Percentiles rank a stretch among this genome's conserved stretches.
phyloP scores from a whole-genome alignment of 2,113 vertebrate species.

The Phrynocephalus versicolor region DNA sequence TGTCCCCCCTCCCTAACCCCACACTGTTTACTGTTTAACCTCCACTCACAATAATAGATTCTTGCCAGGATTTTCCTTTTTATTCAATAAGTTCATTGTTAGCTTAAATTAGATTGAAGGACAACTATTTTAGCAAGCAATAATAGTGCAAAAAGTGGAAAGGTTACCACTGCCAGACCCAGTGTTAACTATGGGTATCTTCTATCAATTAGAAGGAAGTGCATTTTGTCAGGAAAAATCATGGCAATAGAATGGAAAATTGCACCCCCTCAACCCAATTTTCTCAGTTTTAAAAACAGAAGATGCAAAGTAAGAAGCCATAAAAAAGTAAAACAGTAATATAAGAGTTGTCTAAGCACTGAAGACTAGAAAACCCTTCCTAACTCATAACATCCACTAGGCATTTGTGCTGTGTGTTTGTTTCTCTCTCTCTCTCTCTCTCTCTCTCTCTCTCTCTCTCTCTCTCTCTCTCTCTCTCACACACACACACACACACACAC shows the following conservation, averaged over 20 bases:
- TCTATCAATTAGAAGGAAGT: background rate
- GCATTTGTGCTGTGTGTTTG: too few species aligned
- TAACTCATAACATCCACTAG: too few species aligned
- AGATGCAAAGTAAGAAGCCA: background rate
- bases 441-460: too few species aligned
- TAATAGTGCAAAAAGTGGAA: background rate
- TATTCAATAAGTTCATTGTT: constrained; percentile 26
- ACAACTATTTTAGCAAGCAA: constrained; percentile 3
- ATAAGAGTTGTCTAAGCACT: background rate
- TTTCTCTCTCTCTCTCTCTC: too few species aligned
- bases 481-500: background rate
- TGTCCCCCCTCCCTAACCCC: constrained; percentile 23
- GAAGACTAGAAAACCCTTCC: background rate
- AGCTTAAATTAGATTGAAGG: constrained; percentile 10
- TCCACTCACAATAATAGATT: background rate
- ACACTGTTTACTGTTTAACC: too few species aligned
- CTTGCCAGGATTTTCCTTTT: constrained; percentile 15
- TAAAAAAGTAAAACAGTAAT: background rate
- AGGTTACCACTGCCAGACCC: background rate
- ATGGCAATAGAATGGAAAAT: background rate
- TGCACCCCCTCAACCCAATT: too few species aligned
- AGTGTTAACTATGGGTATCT: background rate
- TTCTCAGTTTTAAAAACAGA: background rate
- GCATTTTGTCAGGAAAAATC: background rate
- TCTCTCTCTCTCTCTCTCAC: too few species aligned